Evolutionary conservation across 23 tunicate genomes (phyloP), one percentile per base, ranked within the genome.

Genomic region (Halocynthia roretzi): DNA sequence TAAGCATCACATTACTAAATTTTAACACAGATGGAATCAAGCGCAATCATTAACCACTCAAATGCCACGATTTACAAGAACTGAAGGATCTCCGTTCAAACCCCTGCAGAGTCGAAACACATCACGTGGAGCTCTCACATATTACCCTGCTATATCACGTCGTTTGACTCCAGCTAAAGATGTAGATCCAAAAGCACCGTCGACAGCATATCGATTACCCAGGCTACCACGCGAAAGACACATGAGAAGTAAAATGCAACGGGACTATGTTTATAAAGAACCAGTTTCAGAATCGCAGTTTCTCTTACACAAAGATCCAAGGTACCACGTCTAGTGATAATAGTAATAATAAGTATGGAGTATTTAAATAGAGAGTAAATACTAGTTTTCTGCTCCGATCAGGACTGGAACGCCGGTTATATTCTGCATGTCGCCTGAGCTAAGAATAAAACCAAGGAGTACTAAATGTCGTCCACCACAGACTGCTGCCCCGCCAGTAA

Each of bases 151-250:
- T 5, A 63, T 56, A 58, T 72, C 76, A 18, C 60, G 72, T 23
- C 52, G 55, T 14, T 75, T 62, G 6, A 76, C 22, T 10, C 50
- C 70, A 10, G 44, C 48, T 15, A 72, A 49, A 20, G 82, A 71
- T 21, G 62, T 22, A 53, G 88, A 80, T 20, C 17, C 54, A 68
- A 56, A 70, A 56, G 64, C 87, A 6, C 75, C 87, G 7, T 56
- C 96, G 14, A 89, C 87, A 44, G 83, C 96, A 22, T 89, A 83
- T 65, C 56, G 96, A 44, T 82, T 89, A 18, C 96, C 96, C 10
- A 75, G 82, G 21, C 54, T 89, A 8, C 79, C 84, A 5, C 85
- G 80, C 5, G 76, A 44, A 8, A 48, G 31, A 31, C 19, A 51
- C 4, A 50, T 53, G 22, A 23, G 58, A 10, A 57, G 71, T 49